Percentiles rank a stretch among this genome's conserved stretches.
Evolutionary conservation across 2,797 vertebrate species (phyloP).

Genomic region (Sebastes paucispinis): DNA sequence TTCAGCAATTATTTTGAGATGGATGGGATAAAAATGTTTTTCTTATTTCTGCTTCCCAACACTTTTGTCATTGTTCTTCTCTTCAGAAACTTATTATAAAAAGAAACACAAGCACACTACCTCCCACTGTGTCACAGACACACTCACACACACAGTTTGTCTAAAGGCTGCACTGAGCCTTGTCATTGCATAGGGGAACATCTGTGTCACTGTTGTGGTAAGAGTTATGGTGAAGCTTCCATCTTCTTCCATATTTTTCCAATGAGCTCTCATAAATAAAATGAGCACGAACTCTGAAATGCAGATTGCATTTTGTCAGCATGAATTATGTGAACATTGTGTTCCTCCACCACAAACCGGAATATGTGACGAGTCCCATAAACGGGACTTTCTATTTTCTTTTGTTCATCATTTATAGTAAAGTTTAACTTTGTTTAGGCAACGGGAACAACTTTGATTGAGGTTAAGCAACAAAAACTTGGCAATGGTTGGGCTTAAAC

Average conservation of each 20-base stretch:
- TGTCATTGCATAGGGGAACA: constrained; percentile 56
- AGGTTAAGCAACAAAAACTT: neutral
- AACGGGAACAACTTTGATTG: neutral
- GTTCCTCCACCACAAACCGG: constrained; percentile 27
- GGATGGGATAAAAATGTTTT: constrained; percentile 66
- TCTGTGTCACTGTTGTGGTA: constrained; percentile 73
- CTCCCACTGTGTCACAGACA: constrained; percentile 39
- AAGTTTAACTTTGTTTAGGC: neutral
- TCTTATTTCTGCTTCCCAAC: constrained; percentile 63
- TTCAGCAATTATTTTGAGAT: constrained; percentile 63
- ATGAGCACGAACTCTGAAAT: constrained; percentile 45
- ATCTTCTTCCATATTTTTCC: constrained; percentile 57
- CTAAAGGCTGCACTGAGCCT: constrained; percentile 32
- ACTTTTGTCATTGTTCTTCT: constrained; percentile 64
- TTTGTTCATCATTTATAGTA: neutral
- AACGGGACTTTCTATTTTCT: constrained; percentile 5
- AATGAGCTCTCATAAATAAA: constrained; percentile 58
- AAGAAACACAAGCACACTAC: constrained; percentile 29
- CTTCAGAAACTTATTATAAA: constrained; percentile 34
- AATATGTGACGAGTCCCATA: constrained; percentile 16
- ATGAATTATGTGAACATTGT: constrained; percentile 27
- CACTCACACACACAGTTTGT: constrained; percentile 29
- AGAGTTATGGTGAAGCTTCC: constrained; percentile 53
- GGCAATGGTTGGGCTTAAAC: neutral
- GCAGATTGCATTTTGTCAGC: constrained; percentile 52